A percentile compares a stretch with the other conserved stretches of the same genome.
Evolutionary conservation across 2,888 invertebrate genomes (phyloP).

Genomic region (Anarsia innoxiella): DNA sequence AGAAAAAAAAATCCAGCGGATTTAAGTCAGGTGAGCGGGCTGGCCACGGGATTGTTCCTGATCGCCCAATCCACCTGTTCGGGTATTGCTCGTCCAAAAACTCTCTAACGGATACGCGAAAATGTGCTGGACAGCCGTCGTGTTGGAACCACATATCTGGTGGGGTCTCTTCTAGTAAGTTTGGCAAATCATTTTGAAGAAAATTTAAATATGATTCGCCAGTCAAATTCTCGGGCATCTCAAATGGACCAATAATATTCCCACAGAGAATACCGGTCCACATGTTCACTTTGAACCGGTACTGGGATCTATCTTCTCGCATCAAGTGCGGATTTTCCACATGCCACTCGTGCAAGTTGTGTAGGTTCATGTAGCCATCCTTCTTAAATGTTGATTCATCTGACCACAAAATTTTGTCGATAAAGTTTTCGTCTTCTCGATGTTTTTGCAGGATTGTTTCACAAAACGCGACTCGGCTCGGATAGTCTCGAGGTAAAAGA

Average conservation of each 20-base stretch:
- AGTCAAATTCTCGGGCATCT: conserved; percentile 9
- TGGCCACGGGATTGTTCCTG: conserved; percentile 13
- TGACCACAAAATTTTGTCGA: conserved; percentile 14
- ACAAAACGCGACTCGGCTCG: not conserved
- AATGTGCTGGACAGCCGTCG: conserved; percentile 17
- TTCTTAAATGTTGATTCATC: not conserved
- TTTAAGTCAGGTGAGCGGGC: conserved; percentile 10
- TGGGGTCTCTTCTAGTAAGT: not conserved
- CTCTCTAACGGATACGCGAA: conserved; percentile 8
- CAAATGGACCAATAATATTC: conserved; percentile 16
- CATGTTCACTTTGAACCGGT: conserved; percentile 19
- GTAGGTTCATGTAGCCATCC: conserved; percentile 12
- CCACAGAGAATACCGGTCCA: conserved; percentile 21
- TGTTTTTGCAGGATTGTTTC: not conserved
- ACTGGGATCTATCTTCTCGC: conserved; percentile 10
- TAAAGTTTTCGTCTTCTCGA: conserved; percentile 12
- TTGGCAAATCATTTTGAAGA: conserved; percentile 7
- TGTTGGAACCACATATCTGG: conserved; percentile 16
- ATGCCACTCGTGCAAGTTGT: conserved; percentile 13
- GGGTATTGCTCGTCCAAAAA: conserved; percentile 11
- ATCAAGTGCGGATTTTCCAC: conserved; percentile 17
- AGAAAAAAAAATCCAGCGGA: not conserved
- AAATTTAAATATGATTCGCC: conserved; percentile 11
- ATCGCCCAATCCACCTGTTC: conserved; percentile 12
- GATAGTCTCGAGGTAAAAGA: conserved; percentile 14